phyloP scores from a whole-genome alignment of 2,888 invertebrate species.

The Drosophila phalerata region DNA sequence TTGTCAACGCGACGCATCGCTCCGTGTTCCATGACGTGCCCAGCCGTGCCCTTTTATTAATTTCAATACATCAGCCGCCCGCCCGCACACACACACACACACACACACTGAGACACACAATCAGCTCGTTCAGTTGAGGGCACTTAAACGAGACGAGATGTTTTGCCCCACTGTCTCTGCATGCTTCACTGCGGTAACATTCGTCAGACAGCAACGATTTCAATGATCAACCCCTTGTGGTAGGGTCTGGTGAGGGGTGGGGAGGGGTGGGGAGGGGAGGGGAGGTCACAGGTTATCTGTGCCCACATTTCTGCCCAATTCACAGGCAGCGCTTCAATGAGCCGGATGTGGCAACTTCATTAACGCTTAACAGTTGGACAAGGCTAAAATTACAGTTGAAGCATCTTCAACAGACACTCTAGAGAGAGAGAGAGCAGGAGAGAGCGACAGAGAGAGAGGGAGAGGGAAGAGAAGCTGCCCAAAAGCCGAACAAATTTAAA shows the following conservation, averaged over 20 bases:
- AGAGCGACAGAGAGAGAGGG: background rate
- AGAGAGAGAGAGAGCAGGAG: background rate
- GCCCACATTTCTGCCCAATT: conserved; percentile 40
- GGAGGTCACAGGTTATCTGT: background rate
- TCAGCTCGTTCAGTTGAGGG: conserved; percentile 50
- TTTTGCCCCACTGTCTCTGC: conserved; percentile 21
- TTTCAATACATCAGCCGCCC: conserved; percentile 69
- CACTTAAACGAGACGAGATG: conserved; percentile 45
- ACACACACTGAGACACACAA: conserved; percentile 1
- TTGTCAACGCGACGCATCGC: conserved; percentile 60
- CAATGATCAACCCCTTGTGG: conserved; percentile 28
- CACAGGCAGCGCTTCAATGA: conserved; percentile 30
- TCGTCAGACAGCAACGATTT: conserved; percentile 57
- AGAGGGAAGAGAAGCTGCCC: background rate
- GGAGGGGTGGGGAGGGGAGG: background rate
- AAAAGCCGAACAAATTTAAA: conserved; percentile 48
- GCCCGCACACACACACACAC: conserved; percentile 11
- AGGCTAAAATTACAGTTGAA: conserved; percentile 25
- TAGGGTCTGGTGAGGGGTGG: background rate
- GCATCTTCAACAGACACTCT: background rate
- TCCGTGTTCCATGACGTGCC: conserved; percentile 60
- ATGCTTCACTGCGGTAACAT: conserved; percentile 64
- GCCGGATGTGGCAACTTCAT: conserved; percentile 67
- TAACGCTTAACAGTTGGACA: conserved; percentile 45
- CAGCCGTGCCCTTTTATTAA: conserved; percentile 73